Percentiles rank a stretch among this genome's conserved stretches.
Conservation (phyloP, 2,888 invertebrate species). For the Philereme transversata region DNA sequence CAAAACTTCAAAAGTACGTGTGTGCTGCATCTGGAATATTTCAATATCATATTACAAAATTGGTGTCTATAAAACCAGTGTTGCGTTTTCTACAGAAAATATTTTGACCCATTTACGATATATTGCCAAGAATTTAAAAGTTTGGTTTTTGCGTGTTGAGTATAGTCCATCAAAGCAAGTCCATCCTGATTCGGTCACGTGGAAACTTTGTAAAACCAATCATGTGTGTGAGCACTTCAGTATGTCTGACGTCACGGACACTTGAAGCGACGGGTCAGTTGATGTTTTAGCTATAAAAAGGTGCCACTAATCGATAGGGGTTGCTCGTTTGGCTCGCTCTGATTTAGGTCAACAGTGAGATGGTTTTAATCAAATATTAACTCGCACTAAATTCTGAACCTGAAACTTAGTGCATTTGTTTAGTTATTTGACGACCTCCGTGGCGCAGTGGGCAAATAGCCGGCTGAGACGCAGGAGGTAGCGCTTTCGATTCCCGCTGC, state of each 20-base stretch:
- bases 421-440: too few species aligned
- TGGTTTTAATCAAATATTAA: background rate
- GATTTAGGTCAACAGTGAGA: slow-evolving; percentile 22
- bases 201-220: slow-evolving; percentile 60
- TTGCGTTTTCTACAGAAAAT: background rate
- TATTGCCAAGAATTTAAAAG: background rate
- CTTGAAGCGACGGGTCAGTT: slow-evolving; percentile 34
- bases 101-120: background rate
- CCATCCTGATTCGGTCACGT: slow-evolving; percentile 41
- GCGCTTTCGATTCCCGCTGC: too few species aligned
- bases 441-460: too few species aligned
- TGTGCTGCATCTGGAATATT: too few species aligned
- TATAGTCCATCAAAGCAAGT: slow-evolving; percentile 16
- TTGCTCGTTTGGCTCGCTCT: slow-evolving; percentile 25
- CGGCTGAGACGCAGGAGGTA: too few species aligned
- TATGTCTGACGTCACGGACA: slow-evolving; percentile 51
- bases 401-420: background rate
- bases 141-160: slow-evolving; percentile 6
- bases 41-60: slow-evolving; percentile 10
- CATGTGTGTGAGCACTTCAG: slow-evolving; percentile 56
- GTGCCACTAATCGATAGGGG: slow-evolving; percentile 32
- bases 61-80: slow-evolving; percentile 2
- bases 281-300: slow-evolving; percentile 38
- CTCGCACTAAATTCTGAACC: background rate
- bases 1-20: background rate